These are phyloP conservation scores for Spea bombifrons DNA, from an alignment of 2,113 vertebrate genomes.

Conservation along the genomic window DNA sequence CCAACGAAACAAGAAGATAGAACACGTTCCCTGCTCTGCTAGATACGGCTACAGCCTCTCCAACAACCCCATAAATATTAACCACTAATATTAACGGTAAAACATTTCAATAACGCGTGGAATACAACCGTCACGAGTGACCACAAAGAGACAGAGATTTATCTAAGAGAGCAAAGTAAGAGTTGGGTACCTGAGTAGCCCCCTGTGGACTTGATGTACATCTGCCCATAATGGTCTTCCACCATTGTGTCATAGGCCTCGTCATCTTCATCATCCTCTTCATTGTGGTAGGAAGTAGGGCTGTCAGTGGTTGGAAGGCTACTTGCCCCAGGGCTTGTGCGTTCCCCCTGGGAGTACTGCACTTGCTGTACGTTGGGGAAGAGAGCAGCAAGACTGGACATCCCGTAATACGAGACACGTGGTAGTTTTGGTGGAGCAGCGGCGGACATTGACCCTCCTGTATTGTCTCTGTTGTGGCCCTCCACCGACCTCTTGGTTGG, in stretches of 20 bases:
- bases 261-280: conserved; percentile 94
- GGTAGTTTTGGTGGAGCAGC: conserved; percentile 69
- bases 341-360: conserved; percentile 70
- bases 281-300: conserved; percentile 95
- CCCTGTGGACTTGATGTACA: conserved; percentile 83
- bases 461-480: conserved; percentile 57
- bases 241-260: conserved; percentile 88
- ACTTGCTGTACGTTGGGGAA: conserved; percentile 68
- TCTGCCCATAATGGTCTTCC: conserved; percentile 86
- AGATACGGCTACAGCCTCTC: too few relatives aligned
- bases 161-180: neutral
- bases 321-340: conserved; percentile 86
- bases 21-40: too few relatives aligned
- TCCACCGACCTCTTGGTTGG: conserved; percentile 65
- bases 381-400: conserved; percentile 70
- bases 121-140: too few relatives aligned
- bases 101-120: too few relatives aligned
- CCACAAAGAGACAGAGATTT: neutral
- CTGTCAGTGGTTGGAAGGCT: conserved; percentile 95
- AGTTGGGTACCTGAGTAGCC: conserved; percentile 76
- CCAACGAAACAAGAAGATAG: too few relatives aligned
- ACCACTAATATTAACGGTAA: too few relatives aligned
- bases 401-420: conserved; percentile 74
- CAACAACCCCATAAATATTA: too few relatives aligned
- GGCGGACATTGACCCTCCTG: conserved; percentile 47